These are phyloP conservation scores for Leptopilina drosophilae DNA, from an alignment of 2,888 invertebrate species.

Conservation along the genomic window DNA sequence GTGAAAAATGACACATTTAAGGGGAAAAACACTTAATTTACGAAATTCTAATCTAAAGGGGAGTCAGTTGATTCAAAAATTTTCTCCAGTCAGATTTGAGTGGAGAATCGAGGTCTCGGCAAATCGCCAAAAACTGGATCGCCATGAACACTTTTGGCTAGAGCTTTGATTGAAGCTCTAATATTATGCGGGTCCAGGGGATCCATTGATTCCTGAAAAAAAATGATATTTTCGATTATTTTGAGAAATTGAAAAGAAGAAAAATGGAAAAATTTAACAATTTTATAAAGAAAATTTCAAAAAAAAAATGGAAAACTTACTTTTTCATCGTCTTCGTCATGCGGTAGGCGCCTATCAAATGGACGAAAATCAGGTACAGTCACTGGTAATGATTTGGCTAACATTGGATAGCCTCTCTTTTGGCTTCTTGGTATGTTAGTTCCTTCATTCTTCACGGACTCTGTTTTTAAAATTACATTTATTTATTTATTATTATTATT, in stretches of 20 bases:
- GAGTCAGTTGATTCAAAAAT: constrained; percentile 25
- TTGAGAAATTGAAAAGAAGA: too few species aligned
- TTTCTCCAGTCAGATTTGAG: constrained; percentile 83
- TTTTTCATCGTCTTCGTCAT: constrained; percentile 79
- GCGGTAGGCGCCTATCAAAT: constrained; percentile 71
- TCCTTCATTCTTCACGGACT: constrained; percentile 81
- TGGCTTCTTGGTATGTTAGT: constrained; percentile 79
- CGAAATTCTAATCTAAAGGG: constrained; percentile 18
- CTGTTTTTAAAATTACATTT: constrained; percentile 58
- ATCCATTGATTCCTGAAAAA: constrained; percentile 65
- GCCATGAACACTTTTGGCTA: constrained; percentile 93
- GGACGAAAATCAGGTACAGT: constrained; percentile 83
- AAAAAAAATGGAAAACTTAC: constrained; percentile 72
- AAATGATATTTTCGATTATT: too few species aligned
- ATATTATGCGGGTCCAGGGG: constrained; percentile 84
- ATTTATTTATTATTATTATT: too few species aligned
- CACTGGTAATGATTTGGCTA: constrained; percentile 89
- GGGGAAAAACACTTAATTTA: constrained; percentile 13
- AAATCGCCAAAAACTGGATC: constrained; percentile 92
- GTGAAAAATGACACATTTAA: neutral
- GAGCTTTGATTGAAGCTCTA: constrained; percentile 94
- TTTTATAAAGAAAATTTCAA: too few species aligned
- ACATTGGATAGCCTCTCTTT: constrained; percentile 76
- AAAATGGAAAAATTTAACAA: too few species aligned
- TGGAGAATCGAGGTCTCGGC: constrained; percentile 90